Base-by-base conservation (phyloP, 2,797 vertebrate species). In the Enteromius mattozi region DNA sequence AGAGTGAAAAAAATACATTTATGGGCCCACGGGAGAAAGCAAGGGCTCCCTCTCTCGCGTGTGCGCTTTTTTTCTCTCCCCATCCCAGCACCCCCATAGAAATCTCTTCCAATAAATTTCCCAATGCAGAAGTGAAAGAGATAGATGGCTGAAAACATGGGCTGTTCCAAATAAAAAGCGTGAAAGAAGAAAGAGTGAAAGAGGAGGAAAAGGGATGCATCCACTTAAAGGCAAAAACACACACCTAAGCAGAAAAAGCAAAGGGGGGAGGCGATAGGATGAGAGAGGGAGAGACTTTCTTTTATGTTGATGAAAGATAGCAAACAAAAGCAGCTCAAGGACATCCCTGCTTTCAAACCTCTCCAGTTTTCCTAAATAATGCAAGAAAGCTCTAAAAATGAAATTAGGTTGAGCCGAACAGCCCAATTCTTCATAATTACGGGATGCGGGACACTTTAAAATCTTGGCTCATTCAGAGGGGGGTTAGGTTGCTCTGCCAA, bases 241-340 rank as follows among this genome's bases (percentile, higher is more conserved):
- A 85, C 88, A 87, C 65, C 86, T 88, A 85, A 79, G 86, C 77
- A 88, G 21, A 75, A 75, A 42, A 71, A 5, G 54, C n/a, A 17
- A 33, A 30, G 45, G 54, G 21, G 74, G 49, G 59, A 47, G 33
- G 14, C 24, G 21, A 35, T n/a, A 4, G 82, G 9, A 54, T 17
- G 80, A 85, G 72, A 17, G 61, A 61, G 59, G n/a, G 75, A 87
- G 37, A 78, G 77, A 87, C 40, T 88, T 88, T 88, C 85, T 86
- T 78, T 88, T 89, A 85, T 88, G 87, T 87, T 91, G 90, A 92
- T 92, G 85, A 90, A 80, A 88, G 71, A 85, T 87, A 86, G 86
- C 76, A 87, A 85, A 89, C 86, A 89, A 87, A 92, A 92, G 89
- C 90, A 87, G 89, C 93, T 94, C 91, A 93, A 94, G 93, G 93